Percentiles rank a stretch among this genome's conserved stretches.
Evolutionary conservation across 1,140 invertebrate species (phyloP).

Genomic region (Odontomachus brunneus): DNA sequence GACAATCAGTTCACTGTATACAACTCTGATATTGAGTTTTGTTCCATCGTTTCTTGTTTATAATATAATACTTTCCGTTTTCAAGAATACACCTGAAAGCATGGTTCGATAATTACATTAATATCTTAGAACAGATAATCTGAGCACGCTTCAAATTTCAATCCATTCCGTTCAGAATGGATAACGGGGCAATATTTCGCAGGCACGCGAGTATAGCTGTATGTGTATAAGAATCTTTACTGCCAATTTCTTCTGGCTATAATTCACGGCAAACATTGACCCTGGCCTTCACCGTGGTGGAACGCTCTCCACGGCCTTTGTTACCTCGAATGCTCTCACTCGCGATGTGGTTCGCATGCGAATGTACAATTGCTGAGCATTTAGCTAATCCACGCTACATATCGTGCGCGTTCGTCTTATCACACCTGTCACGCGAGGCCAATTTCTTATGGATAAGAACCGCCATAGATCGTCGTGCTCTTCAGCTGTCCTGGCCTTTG

Average conservation of each 20-base stretch:
- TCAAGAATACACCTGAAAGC: too few species aligned
- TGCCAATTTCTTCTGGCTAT: background rate
- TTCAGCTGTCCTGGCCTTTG: constrained; percentile 35
- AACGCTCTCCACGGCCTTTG: background rate
- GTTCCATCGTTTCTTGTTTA: too few species aligned
- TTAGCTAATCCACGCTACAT: background rate
- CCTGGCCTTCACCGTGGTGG: background rate
- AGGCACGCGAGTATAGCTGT: background rate
- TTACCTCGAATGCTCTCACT: constrained; percentile 4
- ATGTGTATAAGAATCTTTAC: background rate
- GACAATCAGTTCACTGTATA: too few species aligned
- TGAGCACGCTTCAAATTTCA: too few species aligned
- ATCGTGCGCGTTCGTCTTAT: constrained; percentile 51
- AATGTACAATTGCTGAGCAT: constrained; percentile 7
- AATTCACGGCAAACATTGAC: background rate
- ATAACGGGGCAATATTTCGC: background rate
- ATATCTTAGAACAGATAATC: background rate
- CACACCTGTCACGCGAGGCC: constrained; percentile 64
- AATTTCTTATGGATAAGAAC: constrained; percentile 29
- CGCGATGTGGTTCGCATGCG: background rate
- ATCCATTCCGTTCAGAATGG: background rate
- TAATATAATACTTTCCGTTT: too few species aligned
- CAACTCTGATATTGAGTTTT: too few species aligned
- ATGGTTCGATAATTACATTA: background rate
- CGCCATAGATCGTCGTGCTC: too few species aligned